Percentiles rank a stretch among this genome's conserved stretches.
Conservation (phyloP, 2,888 invertebrate genomes). For the Catocala fraxini region DNA sequence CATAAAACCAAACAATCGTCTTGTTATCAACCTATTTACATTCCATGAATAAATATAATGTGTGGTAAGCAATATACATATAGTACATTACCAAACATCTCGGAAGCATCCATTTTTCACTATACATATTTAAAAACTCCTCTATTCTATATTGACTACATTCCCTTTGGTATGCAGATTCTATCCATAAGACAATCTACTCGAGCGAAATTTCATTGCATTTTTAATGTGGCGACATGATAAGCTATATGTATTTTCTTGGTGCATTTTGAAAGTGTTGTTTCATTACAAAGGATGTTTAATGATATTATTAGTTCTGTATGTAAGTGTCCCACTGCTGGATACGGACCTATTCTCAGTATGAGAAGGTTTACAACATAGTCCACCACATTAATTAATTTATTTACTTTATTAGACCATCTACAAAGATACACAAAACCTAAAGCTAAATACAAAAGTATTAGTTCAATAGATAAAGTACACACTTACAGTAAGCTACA, state of each 20-base stretch:
- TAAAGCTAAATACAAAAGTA: no score
- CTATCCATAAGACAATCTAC: constrained; percentile 39
- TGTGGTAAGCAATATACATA: neutral
- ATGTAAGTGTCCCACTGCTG: no score
- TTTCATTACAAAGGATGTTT: neutral
- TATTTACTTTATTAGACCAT: no score
- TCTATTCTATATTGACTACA: constrained; percentile 20
- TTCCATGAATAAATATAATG: constrained; percentile 3
- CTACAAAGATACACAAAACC: no score
- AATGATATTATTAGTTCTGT: no score
- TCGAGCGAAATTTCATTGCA: constrained; percentile 43
- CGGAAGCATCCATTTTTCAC: constrained; percentile 38
- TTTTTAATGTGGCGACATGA: constrained; percentile 40
- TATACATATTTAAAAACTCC: constrained; percentile 43
- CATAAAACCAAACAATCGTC: neutral
- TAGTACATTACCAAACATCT: constrained; percentile 14
- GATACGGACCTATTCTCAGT: no score
- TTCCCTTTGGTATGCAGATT: constrained; percentile 47
- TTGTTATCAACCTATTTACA: neutral
- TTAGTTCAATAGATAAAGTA: no score
- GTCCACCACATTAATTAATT: no score
- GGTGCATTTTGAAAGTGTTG: neutral
- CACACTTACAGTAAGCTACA: no score
- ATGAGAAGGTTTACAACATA: no score
- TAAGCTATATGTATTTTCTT: neutral